A percentile compares a stretch with the other conserved stretches of the same genome.
These are phyloP conservation scores for Sturnus vulgaris DNA, from an alignment of 2,113 vertebrate genomes.

Conservation along the genomic window DNA sequence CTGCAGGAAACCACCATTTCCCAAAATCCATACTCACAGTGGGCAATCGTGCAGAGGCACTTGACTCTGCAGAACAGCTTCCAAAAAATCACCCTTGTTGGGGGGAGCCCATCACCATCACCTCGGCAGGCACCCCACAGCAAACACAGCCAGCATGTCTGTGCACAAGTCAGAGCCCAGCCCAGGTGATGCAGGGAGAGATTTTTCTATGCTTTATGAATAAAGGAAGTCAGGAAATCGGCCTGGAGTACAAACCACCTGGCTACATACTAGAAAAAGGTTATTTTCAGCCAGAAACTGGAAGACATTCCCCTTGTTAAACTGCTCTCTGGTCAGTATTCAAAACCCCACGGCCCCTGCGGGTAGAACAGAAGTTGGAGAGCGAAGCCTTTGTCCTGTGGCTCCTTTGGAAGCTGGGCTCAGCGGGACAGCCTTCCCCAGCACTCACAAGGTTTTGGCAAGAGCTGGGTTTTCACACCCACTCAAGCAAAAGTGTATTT, in stretches of 20 bases:
- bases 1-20: neutral
- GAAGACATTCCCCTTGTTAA: neutral
- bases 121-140: neutral
- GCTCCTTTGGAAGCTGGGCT: neutral
- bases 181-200: neutral
- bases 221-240: neutral
- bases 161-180: neutral
- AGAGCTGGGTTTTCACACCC: slow-evolving; percentile 7
- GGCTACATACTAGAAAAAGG: neutral
- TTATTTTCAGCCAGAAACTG: neutral
- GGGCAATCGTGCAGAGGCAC: accelerated
- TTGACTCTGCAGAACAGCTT: neutral
- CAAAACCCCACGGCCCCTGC: neutral
- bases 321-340: neutral
- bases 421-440: neutral
- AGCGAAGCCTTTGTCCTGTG: neutral
- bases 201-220: neutral
- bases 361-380: neutral
- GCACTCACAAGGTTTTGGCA: neutral
- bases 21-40: neutral
- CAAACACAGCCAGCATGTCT: neutral
- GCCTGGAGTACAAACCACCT: neutral
- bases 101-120: neutral
- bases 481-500: slow-evolving; percentile 27
- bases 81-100: accelerated